Conservation (phyloP, 2,888 invertebrate genomes). For the Ochropacha duplaris region DNA sequence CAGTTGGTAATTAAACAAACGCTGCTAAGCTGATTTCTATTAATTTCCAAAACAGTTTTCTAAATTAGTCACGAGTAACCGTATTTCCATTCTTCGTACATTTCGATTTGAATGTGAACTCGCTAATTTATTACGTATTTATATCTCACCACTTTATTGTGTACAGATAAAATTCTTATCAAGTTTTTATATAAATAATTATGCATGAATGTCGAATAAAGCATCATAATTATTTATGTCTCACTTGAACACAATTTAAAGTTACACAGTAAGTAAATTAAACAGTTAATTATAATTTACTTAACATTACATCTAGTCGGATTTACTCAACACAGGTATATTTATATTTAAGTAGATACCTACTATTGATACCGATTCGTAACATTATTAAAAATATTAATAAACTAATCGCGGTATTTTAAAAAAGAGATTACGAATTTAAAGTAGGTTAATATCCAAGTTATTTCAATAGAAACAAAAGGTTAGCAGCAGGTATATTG, state of each 20-base stretch:
- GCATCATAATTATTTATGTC: background rate
- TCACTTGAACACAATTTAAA: background rate
- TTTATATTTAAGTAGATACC: too few species aligned
- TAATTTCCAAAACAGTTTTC: conserved; percentile 56
- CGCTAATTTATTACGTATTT: conserved; percentile 9
- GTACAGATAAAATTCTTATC: background rate
- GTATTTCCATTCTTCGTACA: conserved; percentile 1
- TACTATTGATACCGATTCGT: too few species aligned
- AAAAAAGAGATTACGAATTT: background rate
- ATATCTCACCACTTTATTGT: background rate
- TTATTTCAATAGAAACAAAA: background rate
- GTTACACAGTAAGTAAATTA: background rate
- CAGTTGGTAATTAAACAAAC: conserved; percentile 68
- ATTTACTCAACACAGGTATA: too few species aligned
- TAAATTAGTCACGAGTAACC: conserved; percentile 28
- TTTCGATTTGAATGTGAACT: conserved; percentile 19
- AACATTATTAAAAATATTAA: too few species aligned
- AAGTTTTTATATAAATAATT: background rate
- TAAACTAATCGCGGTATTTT: background rate
- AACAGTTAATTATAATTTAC: background rate
- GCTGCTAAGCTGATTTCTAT: conserved; percentile 69
- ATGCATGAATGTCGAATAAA: background rate
- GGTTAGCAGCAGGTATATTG: conserved; percentile 24
- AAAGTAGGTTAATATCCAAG: background rate
- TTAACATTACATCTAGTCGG: background rate